Evolutionary conservation across 2,888 invertebrate species (phyloP), one percentile per base, ranked within the genome.

Genomic region (Belgica antarctica): DNA sequence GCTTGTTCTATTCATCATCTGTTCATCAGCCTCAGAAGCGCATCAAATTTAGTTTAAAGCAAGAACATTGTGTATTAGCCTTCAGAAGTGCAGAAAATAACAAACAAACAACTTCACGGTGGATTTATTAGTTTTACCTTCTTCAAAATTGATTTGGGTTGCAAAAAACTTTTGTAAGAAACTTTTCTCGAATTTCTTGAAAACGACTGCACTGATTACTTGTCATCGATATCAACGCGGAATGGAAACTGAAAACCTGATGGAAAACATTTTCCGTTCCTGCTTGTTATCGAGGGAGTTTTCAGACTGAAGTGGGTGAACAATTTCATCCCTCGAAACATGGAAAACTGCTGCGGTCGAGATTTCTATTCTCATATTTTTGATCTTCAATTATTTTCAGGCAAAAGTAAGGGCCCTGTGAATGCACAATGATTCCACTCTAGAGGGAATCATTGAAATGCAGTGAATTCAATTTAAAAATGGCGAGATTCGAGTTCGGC

Each of bases 161-260:
- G 59, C 15, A 59, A 15, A 59, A 59, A n/a, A 59, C n/a, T 59
- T 59, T 2, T 7, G 25, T 15, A 12, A 17, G 57, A 1, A 24
- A 59, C 27, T 59, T 46, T 46, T 46, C 4, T 46, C 4, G 3
- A 46, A 46, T 12, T 12, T 46, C 5, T 15, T 12, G n/a, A 15
- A 3, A 7, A 46, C 4, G 4, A 46, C 4, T 46, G 4, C 27
- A 27, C 27, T 41, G 8, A 27, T 19, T 47, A 47, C 28, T 47
- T 65, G 47, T 10, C 10, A 1, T 65, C 46, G 27, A 27, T 65
- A 65, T 36, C 36, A 36, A 46, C 15, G 65, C 47, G 10, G 28
- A 27, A 65, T 65, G 65, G 41, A 46, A 65, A 65, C 65, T 65
- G 46, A 65, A 65, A 47, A 19, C n/a, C 22, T 12, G 62, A 31